Evolutionary conservation across 2,797 vertebrate species (phyloP), one percentile per base, ranked within the genome.

Genomic region (Thalassophryne amazonica): DNA sequence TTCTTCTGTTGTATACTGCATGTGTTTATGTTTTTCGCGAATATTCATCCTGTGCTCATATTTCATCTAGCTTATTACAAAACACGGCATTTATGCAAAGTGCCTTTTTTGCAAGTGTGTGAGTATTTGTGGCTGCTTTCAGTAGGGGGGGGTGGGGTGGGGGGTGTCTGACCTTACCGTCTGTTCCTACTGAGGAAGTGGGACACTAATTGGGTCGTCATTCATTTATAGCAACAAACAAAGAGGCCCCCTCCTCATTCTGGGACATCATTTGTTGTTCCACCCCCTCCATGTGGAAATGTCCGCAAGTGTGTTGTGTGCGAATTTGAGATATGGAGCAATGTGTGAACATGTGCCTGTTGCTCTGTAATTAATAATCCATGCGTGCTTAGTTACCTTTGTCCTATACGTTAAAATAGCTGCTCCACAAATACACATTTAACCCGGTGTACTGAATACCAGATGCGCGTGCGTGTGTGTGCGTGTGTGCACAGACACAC

Each of bases 131-230:
- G 42, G 38, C 42, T 58, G 56, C 19, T 55, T 56, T 61, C 39
- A 42, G 14, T 54, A 18, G 37, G 49, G 41, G 63, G 56, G 50
- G 29, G 29, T 31, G 16, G 3, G 7, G 29, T 40, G 51, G 58
- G 29, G 51, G 58, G 29, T 48, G 39, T 80, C 69, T 78, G 69
- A 80, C 75, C 82, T 70, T 47, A 57, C 75, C 50, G 56, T 81
- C 75, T 81, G 73, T 76, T 79, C 57, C 29, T 60, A 30, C 62
- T 71, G 54, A 65, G 69, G 73, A 88, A 86, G 55, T 87, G 74
- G 87, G 82, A 39, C 84, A 84, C 73, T 86, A 89, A 89, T 88
- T 86, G 85, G 85, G 86, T 83, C 85, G 60, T 86, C 81, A 73
- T 62, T 86, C 79, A 78, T 86, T 87, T 81, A 70, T 73, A 83